Base-by-base conservation (phyloP, 2,113 vertebrate genomes). In the Zonotrichia leucophrys region DNA sequence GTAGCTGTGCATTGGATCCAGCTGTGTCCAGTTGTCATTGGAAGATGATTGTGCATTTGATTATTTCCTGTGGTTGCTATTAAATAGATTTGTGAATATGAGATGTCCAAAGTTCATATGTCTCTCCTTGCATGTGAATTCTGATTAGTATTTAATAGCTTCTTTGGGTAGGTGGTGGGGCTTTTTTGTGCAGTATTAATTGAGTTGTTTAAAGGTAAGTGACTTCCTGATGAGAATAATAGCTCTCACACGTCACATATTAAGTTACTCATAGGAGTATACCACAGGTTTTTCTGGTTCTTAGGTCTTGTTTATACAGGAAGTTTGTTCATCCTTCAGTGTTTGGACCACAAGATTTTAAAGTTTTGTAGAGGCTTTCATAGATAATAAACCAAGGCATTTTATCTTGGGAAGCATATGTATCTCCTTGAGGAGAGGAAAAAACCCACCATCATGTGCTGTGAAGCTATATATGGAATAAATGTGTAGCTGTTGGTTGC, bases 241-340 rank as follows among this genome's bases (percentile, higher is more conserved):
- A 79, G 41, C 66, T 72, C 91, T 91, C 53, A 52, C 41, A 44
- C 1, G 5, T 91, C 15, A 15, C 16, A 2, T 90, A 68, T 7
- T 17, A 39, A 11, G 30, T 86, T 90, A 63, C 35, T 85, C 37
- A 76, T 33, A 69, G 62, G 74, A 41, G 81, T 76, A 67, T 66
- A 31, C 46, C 16, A 55, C 79, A 74, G 27, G 24, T 83, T 89
- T 95, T 95, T 95, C 83, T 83, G 18, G 68, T 81, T 94, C 59
- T 86, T 88, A 77, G 35, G 59, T 86, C 76, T 83, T 92, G 35
- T 90, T 94, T 94, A 44, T 66, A 49, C 18, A 47, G 70, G 50
- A 90, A 86, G 79, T 39, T 64, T 75, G 47, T 77, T 95, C 68
- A 77, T 83, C 55, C 35, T 67, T 83, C n/a, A 55, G 31, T 88